Base-by-base conservation (phyloP, 2,113 vertebrate genomes). In the Anguilla rostrata region DNA sequence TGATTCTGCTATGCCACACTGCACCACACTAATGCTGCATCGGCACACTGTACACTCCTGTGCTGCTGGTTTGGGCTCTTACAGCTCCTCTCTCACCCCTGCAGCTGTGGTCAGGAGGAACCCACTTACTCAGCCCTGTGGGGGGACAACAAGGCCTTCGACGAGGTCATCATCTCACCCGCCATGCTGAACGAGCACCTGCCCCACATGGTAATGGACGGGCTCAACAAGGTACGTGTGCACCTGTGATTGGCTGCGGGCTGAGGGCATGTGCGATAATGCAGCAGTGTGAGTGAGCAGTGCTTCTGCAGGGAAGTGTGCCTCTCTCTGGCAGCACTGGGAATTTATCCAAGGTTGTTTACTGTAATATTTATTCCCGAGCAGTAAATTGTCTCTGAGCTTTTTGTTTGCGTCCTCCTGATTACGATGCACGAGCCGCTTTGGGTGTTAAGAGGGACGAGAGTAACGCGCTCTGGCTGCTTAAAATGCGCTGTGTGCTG, bases 161-260 rank as follows among this genome's bases (percentile, higher is more conserved):
- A 99, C 3, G 98, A 99, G 93, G 98, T 99, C 93, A 98, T 99
- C 95, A 99, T 99, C 93, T 99, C 98, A 0, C 97, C 98, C 0
- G 98, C 98, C 60, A 99, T 99, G 98, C 94, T 99, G 85, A 98
- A 99, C 0, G 98, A 99, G 81, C 98, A 99, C 93, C 96, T 99
- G 90, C 98, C 98, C 0, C 97, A 99, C 0, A 98, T 99, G 93
- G 98, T 99, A 93, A 99, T 99, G 97, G 97, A 99, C 89, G 98
- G 98, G 43, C 97, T 99, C 46, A 97, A 99, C 94, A 99, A 99
- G 98, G 98, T 99, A 90, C 84, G 94, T 91, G 78, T 56, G 60
- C 8, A 3, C 26, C 18, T 11, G 22, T 66, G 60, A 2, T 22
- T 22, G 60, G 18, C 18, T 66, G 60, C 20, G 60, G 60, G 60